These are phyloP conservation scores for Ophion obscuratus DNA, from an alignment of 2,888 invertebrate species.

Conservation along the genomic window DNA sequence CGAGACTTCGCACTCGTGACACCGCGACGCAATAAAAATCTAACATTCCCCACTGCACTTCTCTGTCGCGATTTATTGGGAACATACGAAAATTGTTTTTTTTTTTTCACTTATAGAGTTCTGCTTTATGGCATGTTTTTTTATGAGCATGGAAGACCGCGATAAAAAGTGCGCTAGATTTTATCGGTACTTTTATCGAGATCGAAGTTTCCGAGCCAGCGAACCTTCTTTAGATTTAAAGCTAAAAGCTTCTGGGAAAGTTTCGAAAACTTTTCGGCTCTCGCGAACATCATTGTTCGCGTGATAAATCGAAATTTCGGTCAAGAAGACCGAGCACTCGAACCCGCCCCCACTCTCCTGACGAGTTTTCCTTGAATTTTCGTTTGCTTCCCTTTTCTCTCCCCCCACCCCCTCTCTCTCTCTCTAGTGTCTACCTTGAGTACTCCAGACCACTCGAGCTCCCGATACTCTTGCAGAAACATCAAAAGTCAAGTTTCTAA, in stretches of 20 bases:
- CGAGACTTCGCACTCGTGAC: not conserved
- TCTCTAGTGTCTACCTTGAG: slow-evolving; percentile 22
- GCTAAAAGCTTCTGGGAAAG: slow-evolving; percentile 9
- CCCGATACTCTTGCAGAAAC: slow-evolving; percentile 33
- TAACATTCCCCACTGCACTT: not conserved
- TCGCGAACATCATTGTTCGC: slow-evolving; percentile 26
- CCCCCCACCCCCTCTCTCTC: not conserved
- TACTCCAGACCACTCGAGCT: slow-evolving; percentile 52
- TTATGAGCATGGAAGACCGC: slow-evolving; percentile 14
- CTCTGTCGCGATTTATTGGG: not conserved
- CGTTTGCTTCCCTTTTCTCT: not conserved
- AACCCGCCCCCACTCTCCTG: slow-evolving; percentile 8
- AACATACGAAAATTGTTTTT: not conserved
- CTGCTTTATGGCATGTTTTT: slow-evolving; percentile 28
- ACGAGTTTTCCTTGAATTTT: slow-evolving; percentile 34
- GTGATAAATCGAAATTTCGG: slow-evolving; percentile 50
- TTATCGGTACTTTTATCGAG: slow-evolving; percentile 29
- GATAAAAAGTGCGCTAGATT: slow-evolving; percentile 5
- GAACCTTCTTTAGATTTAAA: slow-evolving; percentile 8
- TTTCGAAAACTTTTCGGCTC: slow-evolving; percentile 45
- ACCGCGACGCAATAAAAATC: slow-evolving; percentile 6
- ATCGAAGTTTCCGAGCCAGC: not conserved
- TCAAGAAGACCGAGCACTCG: slow-evolving; percentile 15
- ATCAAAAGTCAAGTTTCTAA: slow-evolving; percentile 32
- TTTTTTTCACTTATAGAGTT: not conserved